A percentile compares a stretch with the other conserved stretches of the same genome.
Conservation (phyloP, 2,113 vertebrate species). For the Eclectus roratus region DNA sequence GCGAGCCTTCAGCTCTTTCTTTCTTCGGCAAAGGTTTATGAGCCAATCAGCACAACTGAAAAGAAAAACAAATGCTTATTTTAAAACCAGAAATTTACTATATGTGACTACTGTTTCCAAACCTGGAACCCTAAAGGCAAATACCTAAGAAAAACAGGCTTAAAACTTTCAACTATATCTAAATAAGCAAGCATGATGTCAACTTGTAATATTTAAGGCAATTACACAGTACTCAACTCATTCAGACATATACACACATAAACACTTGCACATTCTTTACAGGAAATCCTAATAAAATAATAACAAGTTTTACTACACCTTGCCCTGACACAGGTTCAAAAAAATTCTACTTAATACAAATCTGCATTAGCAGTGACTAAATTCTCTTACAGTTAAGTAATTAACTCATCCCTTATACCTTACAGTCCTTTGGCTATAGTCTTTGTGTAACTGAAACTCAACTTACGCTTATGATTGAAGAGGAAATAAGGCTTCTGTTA, state of each 20-base stretch:
- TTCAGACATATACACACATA: neutral
- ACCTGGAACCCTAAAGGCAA: neutral
- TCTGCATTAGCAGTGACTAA: neutral
- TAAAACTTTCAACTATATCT: neutral
- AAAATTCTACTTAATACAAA: neutral
- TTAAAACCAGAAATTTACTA: neutral
- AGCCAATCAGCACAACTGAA: constrained; percentile 93
- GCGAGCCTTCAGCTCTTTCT: constrained; percentile 89
- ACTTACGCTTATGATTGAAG: neutral
- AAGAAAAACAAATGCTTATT: neutral
- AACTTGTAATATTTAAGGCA: neutral
- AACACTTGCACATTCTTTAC: neutral
- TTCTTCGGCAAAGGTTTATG: constrained; percentile 83
- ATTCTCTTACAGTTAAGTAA: neutral
- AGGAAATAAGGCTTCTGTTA: neutral
- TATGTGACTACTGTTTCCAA: neutral
- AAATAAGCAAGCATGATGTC: neutral
- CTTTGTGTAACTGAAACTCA: neutral
- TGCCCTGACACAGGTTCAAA: neutral
- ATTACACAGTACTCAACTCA: neutral
- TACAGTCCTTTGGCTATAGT: neutral
- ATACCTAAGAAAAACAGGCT: neutral
- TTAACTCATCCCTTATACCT: neutral
- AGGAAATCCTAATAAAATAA: neutral
- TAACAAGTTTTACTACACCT: neutral